These are phyloP conservation scores for Nowickia ferox DNA, from an alignment of 2,888 invertebrate species.

Conservation along the genomic window DNA sequence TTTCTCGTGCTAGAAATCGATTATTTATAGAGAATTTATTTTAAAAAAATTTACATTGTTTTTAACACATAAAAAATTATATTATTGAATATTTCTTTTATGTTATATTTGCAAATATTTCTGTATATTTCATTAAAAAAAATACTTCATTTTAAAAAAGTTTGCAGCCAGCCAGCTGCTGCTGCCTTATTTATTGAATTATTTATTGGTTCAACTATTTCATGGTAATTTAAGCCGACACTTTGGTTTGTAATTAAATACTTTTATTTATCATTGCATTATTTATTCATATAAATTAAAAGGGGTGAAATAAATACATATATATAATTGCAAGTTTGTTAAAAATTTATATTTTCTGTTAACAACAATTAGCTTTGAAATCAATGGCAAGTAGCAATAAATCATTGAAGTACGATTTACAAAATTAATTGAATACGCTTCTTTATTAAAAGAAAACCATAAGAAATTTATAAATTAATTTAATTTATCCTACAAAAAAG, in stretches of 20 bases:
- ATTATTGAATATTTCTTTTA: not conserved
- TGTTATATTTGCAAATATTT: slow-evolving; percentile 7
- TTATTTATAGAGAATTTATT: no score
- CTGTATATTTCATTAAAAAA: slow-evolving; percentile 3
- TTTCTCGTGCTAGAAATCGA: no score
- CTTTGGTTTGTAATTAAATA: slow-evolving; percentile 12
- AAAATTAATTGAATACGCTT: not conserved
- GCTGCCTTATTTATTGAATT: slow-evolving; percentile 44
- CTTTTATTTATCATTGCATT: not conserved
- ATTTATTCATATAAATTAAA: slow-evolving; percentile 2
- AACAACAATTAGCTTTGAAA: no score
- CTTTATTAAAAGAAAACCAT: not conserved
- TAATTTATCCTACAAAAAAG: not conserved
- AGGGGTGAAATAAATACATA: not conserved
- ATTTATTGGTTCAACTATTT: slow-evolving; percentile 40
- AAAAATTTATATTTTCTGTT: no score
- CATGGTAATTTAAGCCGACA: slow-evolving; percentile 13
- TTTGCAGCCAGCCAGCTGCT: slow-evolving; percentile 44
- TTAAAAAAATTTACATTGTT: no score
- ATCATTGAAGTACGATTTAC: no score
- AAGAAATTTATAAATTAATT: not conserved
- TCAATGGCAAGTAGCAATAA: no score
- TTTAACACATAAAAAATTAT: no score
- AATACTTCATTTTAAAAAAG: not conserved
- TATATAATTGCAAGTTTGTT: not conserved